Evolutionary conservation across 2,113 vertebrate species (phyloP), one percentile per base, ranked within the genome.

Genomic region (Vimba vimba): DNA sequence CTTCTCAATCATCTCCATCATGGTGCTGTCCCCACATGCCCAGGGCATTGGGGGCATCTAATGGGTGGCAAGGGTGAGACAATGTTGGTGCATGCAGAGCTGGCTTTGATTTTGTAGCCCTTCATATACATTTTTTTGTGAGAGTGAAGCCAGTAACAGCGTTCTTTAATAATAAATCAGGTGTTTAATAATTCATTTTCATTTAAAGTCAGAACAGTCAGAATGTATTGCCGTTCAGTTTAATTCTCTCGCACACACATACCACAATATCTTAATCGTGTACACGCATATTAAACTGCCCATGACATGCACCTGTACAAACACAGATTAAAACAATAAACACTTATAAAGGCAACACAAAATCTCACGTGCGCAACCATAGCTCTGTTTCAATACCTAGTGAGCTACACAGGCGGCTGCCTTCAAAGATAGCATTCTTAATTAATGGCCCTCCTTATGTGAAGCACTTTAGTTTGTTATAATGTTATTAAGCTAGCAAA

Each of bases 1-100:
- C 93, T 96, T 98, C 95, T 99, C 97, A 74, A 99, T 99, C 95
- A 96, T 98, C 92, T 98, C 97, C 95, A 99, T 96, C 97, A 99
- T 98, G 21, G 97, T 99, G 93, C 95, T 94, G 90, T 99, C 97
- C 82, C 97, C 96, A 85, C 96, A 96, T 87, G 97, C 94, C 97
- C 97, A 99, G 82, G 96, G 96, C 96, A 97, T 96, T 85, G 95
- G 96, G 3, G 92, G 93, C 92, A 97, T 95, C 96, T 97, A 68
- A 91, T 84, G 92, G 25, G 57, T 59, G 68, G 77, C 50, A 78
- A 55, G 78, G 81, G 57, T 57, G 50, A 82, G 79, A 87, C 23
- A 87, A 86, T 77, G 80, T 85, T 86, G 73, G 55, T 57, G 66
- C 75, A 77, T 77, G 50, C 75, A 77, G 75, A 12, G 62, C 68